Percentiles rank a stretch among this genome's conserved stretches.
phyloP scores from a whole-genome alignment of 2,113 vertebrate genomes.

The Scytalopus superciliaris region DNA sequence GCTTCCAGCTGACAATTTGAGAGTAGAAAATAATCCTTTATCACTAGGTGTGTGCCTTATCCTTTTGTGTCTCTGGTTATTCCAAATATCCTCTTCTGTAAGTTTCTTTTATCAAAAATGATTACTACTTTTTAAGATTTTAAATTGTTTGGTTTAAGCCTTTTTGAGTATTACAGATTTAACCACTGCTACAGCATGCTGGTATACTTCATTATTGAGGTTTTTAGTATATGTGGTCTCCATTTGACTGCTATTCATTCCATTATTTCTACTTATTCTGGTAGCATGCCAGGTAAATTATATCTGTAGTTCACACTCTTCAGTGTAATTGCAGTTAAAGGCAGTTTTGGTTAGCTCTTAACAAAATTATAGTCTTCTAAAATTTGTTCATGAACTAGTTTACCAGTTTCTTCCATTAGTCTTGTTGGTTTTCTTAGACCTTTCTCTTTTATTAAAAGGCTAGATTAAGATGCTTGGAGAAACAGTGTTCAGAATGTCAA shows the following conservation, averaged over 20 bases:
- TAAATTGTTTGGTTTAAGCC: neutral
- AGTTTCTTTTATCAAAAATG: neutral
- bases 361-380: neutral
- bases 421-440: neutral
- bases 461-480: neutral
- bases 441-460: neutral
- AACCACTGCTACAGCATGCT: neutral
- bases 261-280: neutral
- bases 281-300: neutral
- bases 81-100: neutral
- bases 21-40: neutral
- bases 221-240: neutral
- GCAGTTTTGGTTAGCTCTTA: neutral
- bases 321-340: neutral
- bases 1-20: neutral
- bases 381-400: neutral
- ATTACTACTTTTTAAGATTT: neutral
- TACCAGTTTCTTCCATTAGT: neutral
- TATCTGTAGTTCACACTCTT: neutral
- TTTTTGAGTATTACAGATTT: neutral
- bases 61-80: neutral
- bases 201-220: neutral
- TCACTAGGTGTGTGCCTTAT: neutral
- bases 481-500: neutral
- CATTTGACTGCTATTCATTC: neutral